Evolutionary conservation across 2,113 vertebrate species (phyloP).

Genomic region (Charina bottae): DNA sequence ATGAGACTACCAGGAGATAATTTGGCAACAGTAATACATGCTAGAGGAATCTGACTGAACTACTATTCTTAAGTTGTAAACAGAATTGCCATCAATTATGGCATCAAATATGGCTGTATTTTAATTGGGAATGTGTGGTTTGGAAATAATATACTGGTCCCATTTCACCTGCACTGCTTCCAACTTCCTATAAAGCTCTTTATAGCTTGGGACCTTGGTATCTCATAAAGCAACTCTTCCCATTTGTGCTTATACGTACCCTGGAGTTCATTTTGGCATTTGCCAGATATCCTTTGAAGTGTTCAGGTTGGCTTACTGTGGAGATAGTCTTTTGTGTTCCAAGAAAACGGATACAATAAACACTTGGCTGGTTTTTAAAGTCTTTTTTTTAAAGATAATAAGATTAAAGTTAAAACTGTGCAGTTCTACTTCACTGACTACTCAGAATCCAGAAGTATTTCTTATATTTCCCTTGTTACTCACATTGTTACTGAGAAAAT

Average conservation of each 20-base stretch:
- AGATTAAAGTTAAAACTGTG: background rate
- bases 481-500: background rate
- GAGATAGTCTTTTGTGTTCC: background rate
- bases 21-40: background rate
- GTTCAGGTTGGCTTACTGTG: background rate
- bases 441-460: constrained; percentile 1
- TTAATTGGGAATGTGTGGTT: background rate
- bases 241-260: background rate
- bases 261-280: background rate
- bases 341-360: background rate
- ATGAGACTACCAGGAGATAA: background rate
- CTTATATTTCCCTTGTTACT: background rate
- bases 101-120: background rate
- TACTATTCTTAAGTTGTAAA: background rate
- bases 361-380: background rate
- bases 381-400: background rate
- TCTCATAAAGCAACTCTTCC: too few relatives aligned
- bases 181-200: background rate
- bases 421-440: background rate
- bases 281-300: background rate
- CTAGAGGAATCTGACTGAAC: background rate
- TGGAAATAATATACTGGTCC: background rate
- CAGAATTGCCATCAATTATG: background rate
- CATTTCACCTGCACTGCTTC: background rate
- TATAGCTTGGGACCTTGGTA: background rate